phyloP scores from a whole-genome alignment of 2,113 vertebrate genomes.

The Australoheros scitulus region DNA sequence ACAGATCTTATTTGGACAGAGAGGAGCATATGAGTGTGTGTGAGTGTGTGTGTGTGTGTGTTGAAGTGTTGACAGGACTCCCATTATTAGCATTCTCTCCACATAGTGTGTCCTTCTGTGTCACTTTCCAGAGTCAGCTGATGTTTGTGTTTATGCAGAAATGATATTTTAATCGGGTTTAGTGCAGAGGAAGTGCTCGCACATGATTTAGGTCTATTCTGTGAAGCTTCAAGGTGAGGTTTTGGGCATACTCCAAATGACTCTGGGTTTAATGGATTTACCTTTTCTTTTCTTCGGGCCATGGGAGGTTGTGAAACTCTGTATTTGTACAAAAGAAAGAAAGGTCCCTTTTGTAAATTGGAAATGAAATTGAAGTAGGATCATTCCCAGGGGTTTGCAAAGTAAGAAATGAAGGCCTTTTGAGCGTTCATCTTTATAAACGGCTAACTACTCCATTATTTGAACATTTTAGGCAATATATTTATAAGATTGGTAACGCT shows the following conservation, averaged over 20 bases:
- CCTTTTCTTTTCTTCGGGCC: background rate
- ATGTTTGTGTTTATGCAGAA: background rate
- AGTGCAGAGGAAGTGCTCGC: background rate
- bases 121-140: constrained; percentile 45
- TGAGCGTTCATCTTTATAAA: background rate
- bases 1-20: background rate
- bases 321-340: background rate
- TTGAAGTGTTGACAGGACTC: constrained; percentile 49
- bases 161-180: constrained; percentile 20
- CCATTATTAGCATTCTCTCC: constrained; percentile 44
- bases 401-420: background rate
- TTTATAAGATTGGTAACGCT: background rate
- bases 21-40: background rate
- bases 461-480: background rate
- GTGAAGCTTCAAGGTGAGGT: constrained; percentile 18
- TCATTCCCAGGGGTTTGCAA: background rate
- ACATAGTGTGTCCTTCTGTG: constrained; percentile 39
- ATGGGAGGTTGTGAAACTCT: background rate
- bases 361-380: background rate
- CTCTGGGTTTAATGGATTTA: background rate
- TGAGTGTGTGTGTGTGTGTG: background rate
- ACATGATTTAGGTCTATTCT: background rate
- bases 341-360: background rate
- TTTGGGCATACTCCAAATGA: constrained; percentile 1
- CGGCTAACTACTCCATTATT: background rate